These are phyloP conservation scores for Cryptocephalus moraei DNA, from an alignment of 2,888 invertebrate species.

Conservation along the genomic window DNA sequence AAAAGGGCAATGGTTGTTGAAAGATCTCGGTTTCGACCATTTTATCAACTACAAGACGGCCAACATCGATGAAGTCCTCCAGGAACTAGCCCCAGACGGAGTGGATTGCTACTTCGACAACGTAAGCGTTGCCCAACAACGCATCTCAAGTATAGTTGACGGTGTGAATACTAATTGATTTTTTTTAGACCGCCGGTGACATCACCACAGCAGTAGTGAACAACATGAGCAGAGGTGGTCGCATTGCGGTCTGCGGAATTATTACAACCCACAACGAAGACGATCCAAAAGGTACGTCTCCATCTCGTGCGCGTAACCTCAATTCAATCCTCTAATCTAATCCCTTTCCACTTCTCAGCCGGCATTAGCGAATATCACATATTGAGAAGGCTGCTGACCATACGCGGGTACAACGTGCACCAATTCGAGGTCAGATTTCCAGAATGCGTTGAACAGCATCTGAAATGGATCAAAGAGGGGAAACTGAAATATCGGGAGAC, in stretches of 20 bases:
- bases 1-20: conserved; percentile 55
- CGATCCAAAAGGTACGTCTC: background rate
- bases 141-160: no score
- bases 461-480: conserved; percentile 53
- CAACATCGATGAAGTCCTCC: conserved; percentile 43
- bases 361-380: conserved; percentile 4
- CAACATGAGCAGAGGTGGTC: conserved; percentile 53
- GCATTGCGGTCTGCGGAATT: conserved; percentile 57
- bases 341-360: background rate
- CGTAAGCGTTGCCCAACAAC: conserved; percentile 36
- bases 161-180: no score
- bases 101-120: conserved; percentile 69
- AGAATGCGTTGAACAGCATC: conserved; percentile 53
- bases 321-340: background rate
- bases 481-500: conserved; percentile 63
- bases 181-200: conserved; percentile 55
- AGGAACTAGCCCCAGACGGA: conserved; percentile 53
- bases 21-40: conserved; percentile 53
- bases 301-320: no score
- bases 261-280: conserved; percentile 54
- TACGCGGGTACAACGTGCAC: conserved; percentile 19
- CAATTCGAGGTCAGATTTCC: conserved; percentile 40
- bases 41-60: conserved; percentile 62
- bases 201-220: conserved; percentile 50
- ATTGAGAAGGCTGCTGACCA: conserved; percentile 15